Percentiles rank a stretch among this genome's conserved stretches.
Conservation (phyloP, 2,113 vertebrate genomes). For the Lampris megalopsis region DNA sequence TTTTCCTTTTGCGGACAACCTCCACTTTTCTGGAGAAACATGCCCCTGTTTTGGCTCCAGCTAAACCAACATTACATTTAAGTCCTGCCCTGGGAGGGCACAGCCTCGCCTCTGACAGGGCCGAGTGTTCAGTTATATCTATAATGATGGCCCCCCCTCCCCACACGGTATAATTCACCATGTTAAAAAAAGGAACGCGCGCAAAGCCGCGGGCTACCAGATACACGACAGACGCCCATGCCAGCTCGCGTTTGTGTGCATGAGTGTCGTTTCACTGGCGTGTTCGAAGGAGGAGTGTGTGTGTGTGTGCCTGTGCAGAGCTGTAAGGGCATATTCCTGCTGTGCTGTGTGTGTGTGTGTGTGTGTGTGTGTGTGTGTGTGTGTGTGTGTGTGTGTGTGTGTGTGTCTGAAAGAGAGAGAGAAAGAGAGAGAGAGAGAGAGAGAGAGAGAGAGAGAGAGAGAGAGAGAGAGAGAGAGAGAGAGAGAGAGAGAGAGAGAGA, state of each 20-base stretch:
- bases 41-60: conserved; percentile 38
- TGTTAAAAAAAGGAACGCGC: conserved; percentile 76
- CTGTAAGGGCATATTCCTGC: background rate
- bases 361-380: background rate
- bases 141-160: conserved; percentile 75
- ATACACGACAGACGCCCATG: conserved; percentile 44
- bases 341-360: too few relatives aligned
- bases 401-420: background rate
- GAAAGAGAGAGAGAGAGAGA: background rate
- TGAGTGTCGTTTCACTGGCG: too few relatives aligned
- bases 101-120: conserved; percentile 16
- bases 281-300: too few relatives aligned
- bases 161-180: conserved; percentile 73
- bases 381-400: background rate
- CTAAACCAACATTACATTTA: conserved; percentile 30
- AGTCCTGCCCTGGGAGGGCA: conserved; percentile 27
- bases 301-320: conserved; percentile 18
- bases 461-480: too few relatives aligned
- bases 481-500: too few relatives aligned
- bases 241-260: conserved; percentile 17
- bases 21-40: conserved; percentile 31
- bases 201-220: conserved; percentile 50
- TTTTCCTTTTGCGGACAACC: background rate
- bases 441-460: too few relatives aligned
- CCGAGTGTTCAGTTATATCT: conserved; percentile 53